These are phyloP conservation scores for Pangasius krempfi DNA, from an alignment of 2,797 vertebrate genomes.

Conservation along the genomic window DNA sequence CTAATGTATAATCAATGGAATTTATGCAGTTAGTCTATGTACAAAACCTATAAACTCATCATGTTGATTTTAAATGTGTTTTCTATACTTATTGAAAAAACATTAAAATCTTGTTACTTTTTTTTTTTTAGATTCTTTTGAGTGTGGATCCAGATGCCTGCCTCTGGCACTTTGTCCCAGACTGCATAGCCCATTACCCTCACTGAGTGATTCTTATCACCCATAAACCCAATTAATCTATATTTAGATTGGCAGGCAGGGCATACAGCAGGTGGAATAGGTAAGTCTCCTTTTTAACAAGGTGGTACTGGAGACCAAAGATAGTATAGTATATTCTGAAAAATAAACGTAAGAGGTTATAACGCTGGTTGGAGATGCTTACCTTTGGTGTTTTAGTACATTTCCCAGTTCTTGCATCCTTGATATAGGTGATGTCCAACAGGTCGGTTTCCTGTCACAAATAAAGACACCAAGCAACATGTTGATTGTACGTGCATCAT, in stretches of 20 bases:
- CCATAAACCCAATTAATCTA: slow-evolving; percentile 54
- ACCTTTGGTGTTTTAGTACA: slow-evolving; percentile 81
- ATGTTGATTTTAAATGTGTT: not conserved
- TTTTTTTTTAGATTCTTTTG: slow-evolving; percentile 40
- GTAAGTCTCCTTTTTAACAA: slow-evolving; percentile 23
- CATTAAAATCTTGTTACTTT: not conserved
- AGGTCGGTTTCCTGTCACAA: slow-evolving; percentile 79
- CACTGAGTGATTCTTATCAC: slow-evolving; percentile 54
- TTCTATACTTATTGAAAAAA: not conserved
- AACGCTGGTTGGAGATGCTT: slow-evolving; percentile 28
- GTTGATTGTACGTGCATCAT: not conserved
- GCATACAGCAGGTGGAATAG: slow-evolving; percentile 34
- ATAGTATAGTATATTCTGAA: slow-evolving; percentile 5
- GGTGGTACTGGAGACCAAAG: slow-evolving; percentile 15
- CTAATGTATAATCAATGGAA: not conserved
- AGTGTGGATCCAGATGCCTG: slow-evolving; percentile 45
- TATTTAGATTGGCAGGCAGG: slow-evolving; percentile 45
- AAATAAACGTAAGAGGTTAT: not conserved
- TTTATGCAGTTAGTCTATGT: not conserved
- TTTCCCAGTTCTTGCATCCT: slow-evolving; percentile 81
- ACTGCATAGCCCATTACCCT: slow-evolving; percentile 51
- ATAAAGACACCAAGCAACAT: slow-evolving; percentile 31
- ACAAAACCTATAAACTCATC: not conserved
- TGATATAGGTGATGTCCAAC: slow-evolving; percentile 79
- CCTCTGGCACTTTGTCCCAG: slow-evolving; percentile 52